phyloP scores from a whole-genome alignment of 2,113 vertebrate species.

The Heterochromis multidens region DNA sequence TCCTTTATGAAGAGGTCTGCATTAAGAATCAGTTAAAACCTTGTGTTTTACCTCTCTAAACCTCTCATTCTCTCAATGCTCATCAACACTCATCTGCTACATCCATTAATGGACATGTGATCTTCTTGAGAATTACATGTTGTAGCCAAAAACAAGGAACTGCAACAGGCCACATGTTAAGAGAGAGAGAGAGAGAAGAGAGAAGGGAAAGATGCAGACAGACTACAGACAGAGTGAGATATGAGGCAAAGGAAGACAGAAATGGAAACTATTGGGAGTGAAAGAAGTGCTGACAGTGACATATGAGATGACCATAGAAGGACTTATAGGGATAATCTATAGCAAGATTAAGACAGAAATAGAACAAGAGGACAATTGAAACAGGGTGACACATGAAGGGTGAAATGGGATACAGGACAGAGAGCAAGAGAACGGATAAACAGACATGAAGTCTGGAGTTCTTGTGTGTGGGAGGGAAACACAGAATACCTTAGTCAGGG shows the following conservation, averaged over 20 bases:
- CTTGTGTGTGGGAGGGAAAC: background rate
- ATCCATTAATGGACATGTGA: constrained; percentile 11
- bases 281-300: background rate
- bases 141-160: background rate
- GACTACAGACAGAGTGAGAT: background rate
- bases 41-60: background rate
- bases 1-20: background rate
- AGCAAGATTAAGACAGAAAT: background rate
- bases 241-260: background rate
- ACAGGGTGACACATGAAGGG: background rate
- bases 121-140: constrained; percentile 1
- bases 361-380: background rate
- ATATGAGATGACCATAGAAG: background rate
- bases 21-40: background rate
- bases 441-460: constrained; percentile 15
- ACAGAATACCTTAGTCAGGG: background rate
- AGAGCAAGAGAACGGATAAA: background rate
- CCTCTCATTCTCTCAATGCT: background rate
- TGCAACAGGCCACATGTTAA: background rate
- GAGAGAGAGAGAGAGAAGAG: background rate
- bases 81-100: background rate
- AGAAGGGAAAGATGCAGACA: background rate
- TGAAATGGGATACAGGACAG: constrained; percentile 10
- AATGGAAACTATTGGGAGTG: background rate
- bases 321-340: background rate